Percentiles rank a stretch among this genome's conserved stretches.
phyloP scores from a whole-genome alignment of 2,797 vertebrate species.

The Lutjanus campechanus region DNA sequence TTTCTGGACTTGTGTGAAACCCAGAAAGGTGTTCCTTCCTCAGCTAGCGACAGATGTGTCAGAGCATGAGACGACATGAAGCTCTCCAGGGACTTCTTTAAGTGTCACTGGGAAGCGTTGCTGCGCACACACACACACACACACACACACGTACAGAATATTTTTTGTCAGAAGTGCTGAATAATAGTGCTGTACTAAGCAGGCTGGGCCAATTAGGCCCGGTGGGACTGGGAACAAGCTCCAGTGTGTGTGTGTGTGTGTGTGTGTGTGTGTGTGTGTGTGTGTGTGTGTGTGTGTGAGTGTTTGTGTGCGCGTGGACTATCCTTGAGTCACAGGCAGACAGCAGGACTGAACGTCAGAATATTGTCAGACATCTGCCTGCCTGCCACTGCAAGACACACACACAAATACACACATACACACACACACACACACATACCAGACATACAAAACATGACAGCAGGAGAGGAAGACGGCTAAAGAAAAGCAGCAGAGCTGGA shows the following conservation, averaged over 20 bases:
- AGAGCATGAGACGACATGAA: constrained; percentile 71
- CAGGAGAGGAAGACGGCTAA: constrained; percentile 17
- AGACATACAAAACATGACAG: constrained; percentile 43
- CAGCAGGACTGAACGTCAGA: constrained; percentile 73
- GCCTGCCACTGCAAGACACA: constrained; percentile 57
- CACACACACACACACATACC: constrained; percentile 34
- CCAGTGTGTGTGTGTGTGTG: constrained; percentile 37
- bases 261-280: constrained; percentile 40
- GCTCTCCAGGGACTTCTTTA: constrained; percentile 73
- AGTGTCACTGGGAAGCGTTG: constrained; percentile 73
- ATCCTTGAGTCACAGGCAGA: constrained; percentile 70
- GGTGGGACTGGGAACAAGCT: constrained; percentile 65
- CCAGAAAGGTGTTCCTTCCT: constrained; percentile 70
- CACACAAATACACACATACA: constrained; percentile 26
- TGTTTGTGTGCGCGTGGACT: constrained; percentile 48
- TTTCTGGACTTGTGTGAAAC: constrained; percentile 60
- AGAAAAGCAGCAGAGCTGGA: constrained; percentile 29
- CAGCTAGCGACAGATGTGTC: constrained; percentile 76
- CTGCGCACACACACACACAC: constrained; percentile 33
- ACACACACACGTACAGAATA: constrained; percentile 10
- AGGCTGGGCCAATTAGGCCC: constrained; percentile 82
- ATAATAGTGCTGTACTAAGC: constrained; percentile 79
- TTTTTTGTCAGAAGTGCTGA: constrained; percentile 77
- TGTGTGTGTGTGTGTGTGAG: constrained; percentile 40
- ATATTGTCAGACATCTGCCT: constrained; percentile 81